Base-by-base conservation (phyloP, 2,888 invertebrate species). In the Helicoverpa assulta region DNA sequence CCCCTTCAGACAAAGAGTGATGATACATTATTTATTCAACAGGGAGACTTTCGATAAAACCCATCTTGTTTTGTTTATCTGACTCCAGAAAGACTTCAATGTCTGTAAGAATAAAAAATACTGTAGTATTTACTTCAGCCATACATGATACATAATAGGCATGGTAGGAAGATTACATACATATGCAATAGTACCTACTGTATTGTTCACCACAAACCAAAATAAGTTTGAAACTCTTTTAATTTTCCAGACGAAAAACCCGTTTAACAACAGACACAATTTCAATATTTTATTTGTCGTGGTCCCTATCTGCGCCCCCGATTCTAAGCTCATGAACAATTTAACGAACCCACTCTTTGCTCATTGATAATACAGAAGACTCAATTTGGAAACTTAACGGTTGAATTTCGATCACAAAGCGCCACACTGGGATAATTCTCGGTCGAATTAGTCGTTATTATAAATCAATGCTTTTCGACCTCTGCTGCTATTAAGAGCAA, bases 401-500 rank as follows among this genome's bases (percentile, higher is more conserved):
- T 69, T 58, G 59, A 73, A 73, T 75, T 78, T 73, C 18, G 61
- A 72, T 72, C 78, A 78, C 81, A 83, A 83, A 81, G 78, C 71
- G 59, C 68, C 68, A 53, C 68, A 62, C 61, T 52, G 19, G 76
- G 85, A 75, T 78, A 73, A 82, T 75, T 71, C 52, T 62, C 68
- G 62, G 81, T 84, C 78, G 83, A 87, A 89, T 89, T 89, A 86
- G 83, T 79, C 84, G 81, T 85, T 81, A 84, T 81, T 84, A 88
- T 88, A 88, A 88, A 89, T 89, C 89, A 88, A 81, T 85, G 87
- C 78, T 87, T 86, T 86, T 85, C 82, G 84, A 85, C 86, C 86
- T 83, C 81, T 76, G 78, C 83, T 81, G 84, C 91, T 89, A 90
- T 90, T 91, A 91, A 89, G 89, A 88, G 88, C 85, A 86, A 88